Evolutionary conservation across 2,797 vertebrate species (phyloP), one percentile per base, ranked within the genome.

Genomic region (Eulemur albifrons): DNA sequence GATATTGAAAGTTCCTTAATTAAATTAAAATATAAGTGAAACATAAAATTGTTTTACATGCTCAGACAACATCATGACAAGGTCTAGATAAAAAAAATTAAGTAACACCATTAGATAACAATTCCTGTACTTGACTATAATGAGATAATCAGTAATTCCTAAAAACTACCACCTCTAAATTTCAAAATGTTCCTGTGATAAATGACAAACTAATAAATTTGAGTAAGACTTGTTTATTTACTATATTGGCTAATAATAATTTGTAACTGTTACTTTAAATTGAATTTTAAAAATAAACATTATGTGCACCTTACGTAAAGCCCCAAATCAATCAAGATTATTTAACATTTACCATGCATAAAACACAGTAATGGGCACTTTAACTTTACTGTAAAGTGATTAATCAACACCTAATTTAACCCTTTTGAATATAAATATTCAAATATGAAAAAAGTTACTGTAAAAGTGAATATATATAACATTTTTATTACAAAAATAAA

Each of bases 401-500:
- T 85, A 65, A 54, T 40, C 73, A 59, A 69, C 12, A 40, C 12
- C 27, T 21, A 25, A 20, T 73, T 95, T 80, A 93, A 79, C 15
- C 4, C 7, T 67, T 89, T 40, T 73, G 25, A 67, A n/a, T 59
- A 90, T 43, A 67, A 50, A 32, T 38, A 30, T 82, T 96, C 54
- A 92, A 80, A 83, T 45, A 69, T 69, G 5, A 43, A 61, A 75
- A 83, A 93, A 63, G 10, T 50, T 77, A 67, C 14, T 17, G 23
- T 14, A 57, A 5, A 84, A 59, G 6, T 88, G 4, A 21, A 84
- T 65, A 63, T 18, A 80, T 30, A 76, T 38, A 63, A 4, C 3
- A 77, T 79, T 80, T 87, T 90, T 77, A 88, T 73, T 69, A 88
- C 2, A 80, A 93, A 95, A 73, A 69, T 85, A 43, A 93, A 88